A percentile compares a stretch with the other conserved stretches of the same genome.
phyloP scores from a whole-genome alignment of 1,140 invertebrate species.

The Maniola jurtina region DNA sequence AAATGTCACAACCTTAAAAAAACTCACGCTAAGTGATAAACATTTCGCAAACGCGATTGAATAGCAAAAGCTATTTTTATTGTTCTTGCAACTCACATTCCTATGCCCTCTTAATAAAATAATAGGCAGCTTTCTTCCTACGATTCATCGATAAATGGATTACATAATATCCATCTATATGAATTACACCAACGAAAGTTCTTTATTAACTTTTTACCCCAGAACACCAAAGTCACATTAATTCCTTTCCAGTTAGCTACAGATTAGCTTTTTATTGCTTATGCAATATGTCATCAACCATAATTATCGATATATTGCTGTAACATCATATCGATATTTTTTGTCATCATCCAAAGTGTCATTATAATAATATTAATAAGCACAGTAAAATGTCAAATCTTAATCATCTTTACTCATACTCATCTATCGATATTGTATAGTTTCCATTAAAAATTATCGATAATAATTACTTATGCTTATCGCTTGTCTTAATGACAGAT shows the following conservation, averaged over 20 bases:
- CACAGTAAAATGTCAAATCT: not conserved
- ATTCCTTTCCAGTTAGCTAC: no score
- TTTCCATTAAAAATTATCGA: not conserved
- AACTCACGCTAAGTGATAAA: conserved; percentile 13
- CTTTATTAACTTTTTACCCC: not conserved
- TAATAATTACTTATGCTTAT: not conserved
- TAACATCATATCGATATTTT: not conserved
- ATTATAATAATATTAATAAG: not conserved
- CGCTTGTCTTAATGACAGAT: not conserved
- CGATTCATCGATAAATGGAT: not conserved
- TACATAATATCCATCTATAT: not conserved
- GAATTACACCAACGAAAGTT: not conserved
- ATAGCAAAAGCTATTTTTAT: conserved; percentile 21
- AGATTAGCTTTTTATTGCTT: no score
- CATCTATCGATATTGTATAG: no score
- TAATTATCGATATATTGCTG: not conserved
- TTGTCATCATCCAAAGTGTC: not conserved
- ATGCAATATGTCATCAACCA: no score
- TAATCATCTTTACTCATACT: not conserved
- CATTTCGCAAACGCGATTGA: conserved; percentile 7
- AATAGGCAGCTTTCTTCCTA: not conserved
- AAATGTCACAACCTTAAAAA: conserved; percentile 37
- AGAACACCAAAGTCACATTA: not conserved
- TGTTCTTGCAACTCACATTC: not conserved
- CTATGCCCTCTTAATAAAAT: not conserved